A percentile compares a stretch with the other conserved stretches of the same genome.
These are phyloP conservation scores for Eulithis testata DNA, from an alignment of 2,888 invertebrate genomes.

Conservation along the genomic window DNA sequence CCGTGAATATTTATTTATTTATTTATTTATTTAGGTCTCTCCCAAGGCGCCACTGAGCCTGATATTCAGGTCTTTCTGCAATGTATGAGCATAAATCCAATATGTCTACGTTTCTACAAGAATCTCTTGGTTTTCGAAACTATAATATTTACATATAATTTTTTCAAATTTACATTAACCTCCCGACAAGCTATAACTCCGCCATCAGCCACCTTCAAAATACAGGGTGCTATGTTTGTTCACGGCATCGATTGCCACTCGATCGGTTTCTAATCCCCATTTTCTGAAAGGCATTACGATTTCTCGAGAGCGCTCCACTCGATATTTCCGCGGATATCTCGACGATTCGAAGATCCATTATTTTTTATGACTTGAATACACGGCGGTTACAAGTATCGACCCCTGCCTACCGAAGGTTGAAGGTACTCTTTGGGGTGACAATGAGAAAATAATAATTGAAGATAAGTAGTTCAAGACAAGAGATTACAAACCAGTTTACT, in stretches of 20 bases:
- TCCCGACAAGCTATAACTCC: constrained; percentile 12
- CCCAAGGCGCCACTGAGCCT: too few relatives aligned
- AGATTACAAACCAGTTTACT: too few relatives aligned
- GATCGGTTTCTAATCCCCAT: constrained; percentile 84
- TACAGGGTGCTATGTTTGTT: constrained; percentile 62
- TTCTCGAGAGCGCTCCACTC: constrained; percentile 79
- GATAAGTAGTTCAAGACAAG: constrained; percentile 2
- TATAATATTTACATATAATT: too few relatives aligned
- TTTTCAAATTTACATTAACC: constrained; percentile 2
- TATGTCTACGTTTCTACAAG: too few relatives aligned
- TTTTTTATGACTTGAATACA: constrained; percentile 83
- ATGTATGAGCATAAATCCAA: too few relatives aligned
- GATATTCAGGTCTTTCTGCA: too few relatives aligned
- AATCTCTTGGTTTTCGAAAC: too few relatives aligned
- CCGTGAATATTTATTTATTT: too few relatives aligned
- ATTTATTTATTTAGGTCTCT: too few relatives aligned
- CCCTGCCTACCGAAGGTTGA: constrained; percentile 63
- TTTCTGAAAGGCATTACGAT: constrained; percentile 82
- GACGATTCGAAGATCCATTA: constrained; percentile 83
- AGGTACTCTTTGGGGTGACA: constrained; percentile 61
- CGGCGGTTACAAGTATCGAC: constrained; percentile 73
- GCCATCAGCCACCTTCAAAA: constrained; percentile 23
- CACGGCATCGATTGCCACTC: constrained; percentile 74
- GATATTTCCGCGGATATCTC: constrained; percentile 84
- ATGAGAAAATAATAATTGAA: constrained; percentile 41